phyloP scores from a whole-genome alignment of 2,113 vertebrate genomes.

The Callochromis pleurospilus region DNA sequence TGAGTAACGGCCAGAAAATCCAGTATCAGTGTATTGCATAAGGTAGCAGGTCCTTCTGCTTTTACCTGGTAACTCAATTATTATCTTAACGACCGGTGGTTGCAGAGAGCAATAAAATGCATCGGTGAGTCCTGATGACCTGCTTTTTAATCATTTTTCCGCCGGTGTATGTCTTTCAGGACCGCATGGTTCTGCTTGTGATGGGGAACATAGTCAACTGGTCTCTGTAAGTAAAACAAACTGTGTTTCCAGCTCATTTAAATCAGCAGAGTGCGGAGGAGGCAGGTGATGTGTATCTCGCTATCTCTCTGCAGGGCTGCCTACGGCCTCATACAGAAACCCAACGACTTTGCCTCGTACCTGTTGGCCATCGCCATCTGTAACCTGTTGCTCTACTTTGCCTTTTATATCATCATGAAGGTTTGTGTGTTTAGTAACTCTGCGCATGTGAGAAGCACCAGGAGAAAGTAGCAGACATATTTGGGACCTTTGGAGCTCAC shows the following conservation, averaged over 20 bases:
- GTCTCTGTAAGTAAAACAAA: constrained; percentile 85
- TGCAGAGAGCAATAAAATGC: not conserved
- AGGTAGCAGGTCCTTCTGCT: not conserved
- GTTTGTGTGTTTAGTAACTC: constrained; percentile 48
- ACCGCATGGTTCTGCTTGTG: constrained; percentile 94
- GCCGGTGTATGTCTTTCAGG: constrained; percentile 64
- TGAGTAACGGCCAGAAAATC: constrained; percentile 61
- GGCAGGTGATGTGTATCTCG: not conserved
- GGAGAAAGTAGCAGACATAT: not conserved
- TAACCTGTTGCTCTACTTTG: constrained; percentile 96
- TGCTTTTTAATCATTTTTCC: not conserved
- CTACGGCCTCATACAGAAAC: constrained; percentile 86
- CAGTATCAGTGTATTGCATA: not conserved
- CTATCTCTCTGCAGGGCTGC: constrained; percentile 74
- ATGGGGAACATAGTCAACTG: constrained; percentile 98
- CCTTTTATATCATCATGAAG: constrained; percentile 99
- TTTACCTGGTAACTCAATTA: not conserved
- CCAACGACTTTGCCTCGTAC: constrained; percentile 96
- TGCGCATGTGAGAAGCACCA: not conserved
- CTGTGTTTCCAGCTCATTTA: not conserved
- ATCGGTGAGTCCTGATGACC: not conserved
- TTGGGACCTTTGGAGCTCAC: not conserved
- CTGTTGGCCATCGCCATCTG: constrained; percentile 96
- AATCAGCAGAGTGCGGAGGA: not conserved
- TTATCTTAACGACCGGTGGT: not conserved